Evolutionary conservation across 2,888 invertebrate species (phyloP), one percentile per base, ranked within the genome.

Genomic region (Ectemnius lituratus): DNA sequence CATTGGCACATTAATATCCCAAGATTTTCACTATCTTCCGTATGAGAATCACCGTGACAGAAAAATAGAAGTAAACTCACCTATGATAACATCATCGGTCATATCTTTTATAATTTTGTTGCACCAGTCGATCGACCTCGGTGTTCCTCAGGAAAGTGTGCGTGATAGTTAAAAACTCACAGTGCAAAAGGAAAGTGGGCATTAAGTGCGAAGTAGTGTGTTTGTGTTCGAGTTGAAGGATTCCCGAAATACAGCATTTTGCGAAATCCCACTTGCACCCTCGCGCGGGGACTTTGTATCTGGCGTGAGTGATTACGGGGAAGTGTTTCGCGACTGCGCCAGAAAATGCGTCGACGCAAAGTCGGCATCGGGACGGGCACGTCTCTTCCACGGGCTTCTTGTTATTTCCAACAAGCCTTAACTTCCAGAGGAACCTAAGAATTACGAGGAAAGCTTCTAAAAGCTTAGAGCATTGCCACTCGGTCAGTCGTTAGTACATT

Each of bases 261-360:
- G 23, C 23, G 2, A 2, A 3, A 23, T 23, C 27, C 28, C 28
- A 20, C 13, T 62, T 23, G 2, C 14, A 62, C 27, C 49, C 47
- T 57, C 61, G 20, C 28, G 27, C 27, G 28, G 23, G 61, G 63
- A 64, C 27, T 72, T 65, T 64, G 60, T 47, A 46, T 61, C 37
- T 58, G n/a, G 20, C 14, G 73, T 61, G 23, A 47, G 20, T 60
- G 56, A 58, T 45, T 52, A 28, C 49, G 66, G 56, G 45, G 59
- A 75, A 52, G n/a, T 75, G 68, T 76, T 74, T 70, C 63, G n/a
- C 68, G 62, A 67, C 57, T 37, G 47, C 63, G 61, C 66, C 75
- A 73, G 70, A 88, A 86, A 84, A 88, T 88, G 88, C 84, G 85
- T 73, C 88, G 86, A 63, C 83, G 85, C 1, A 88, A 88, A 81